phyloP scores from a whole-genome alignment of 2,888 invertebrate genomes.

The Pandemis corylana region DNA sequence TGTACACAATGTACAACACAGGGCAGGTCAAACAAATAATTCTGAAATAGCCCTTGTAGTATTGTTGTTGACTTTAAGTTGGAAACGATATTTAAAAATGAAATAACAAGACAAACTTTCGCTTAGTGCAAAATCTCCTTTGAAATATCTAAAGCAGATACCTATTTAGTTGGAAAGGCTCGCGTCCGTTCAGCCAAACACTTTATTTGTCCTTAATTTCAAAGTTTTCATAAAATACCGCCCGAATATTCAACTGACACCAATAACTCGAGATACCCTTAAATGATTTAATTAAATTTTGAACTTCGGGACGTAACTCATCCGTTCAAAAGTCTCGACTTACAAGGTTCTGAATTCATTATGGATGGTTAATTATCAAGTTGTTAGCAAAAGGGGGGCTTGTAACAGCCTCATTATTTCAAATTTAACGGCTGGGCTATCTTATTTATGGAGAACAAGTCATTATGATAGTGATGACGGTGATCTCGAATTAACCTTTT shows the following conservation, averaged over 20 bases:
- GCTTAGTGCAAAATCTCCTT: not conserved
- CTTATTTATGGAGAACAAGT: not conserved
- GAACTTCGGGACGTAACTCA: slow-evolving; percentile 37
- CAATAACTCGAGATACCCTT: slow-evolving; percentile 25
- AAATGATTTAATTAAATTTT: slow-evolving; percentile 36
- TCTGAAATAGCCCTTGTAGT: too few species aligned
- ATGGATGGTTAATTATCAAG: slow-evolving; percentile 32
- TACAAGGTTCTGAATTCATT: slow-evolving; percentile 28
- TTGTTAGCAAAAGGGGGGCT: slow-evolving; percentile 23
- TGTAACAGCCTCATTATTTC: slow-evolving; percentile 25
- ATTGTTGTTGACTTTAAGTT: too few species aligned
- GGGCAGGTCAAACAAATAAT: too few species aligned
- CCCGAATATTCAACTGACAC: slow-evolving; percentile 32
- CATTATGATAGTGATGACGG: not conserved
- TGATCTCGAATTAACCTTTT: not conserved
- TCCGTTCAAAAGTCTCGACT: slow-evolving; percentile 24
- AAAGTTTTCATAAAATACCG: slow-evolving; percentile 22
- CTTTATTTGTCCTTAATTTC: slow-evolving; percentile 13
- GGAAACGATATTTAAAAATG: not conserved
- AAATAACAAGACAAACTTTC: not conserved
- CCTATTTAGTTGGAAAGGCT: not conserved
- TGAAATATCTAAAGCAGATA: not conserved
- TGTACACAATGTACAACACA: too few species aligned
- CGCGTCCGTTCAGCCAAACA: not conserved
- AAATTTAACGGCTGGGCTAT: not conserved